A percentile compares a stretch with the other conserved stretches of the same genome.
These are phyloP conservation scores for Champsocephalus esox DNA, from an alignment of 2,797 vertebrate genomes.

Conservation along the genomic window DNA sequence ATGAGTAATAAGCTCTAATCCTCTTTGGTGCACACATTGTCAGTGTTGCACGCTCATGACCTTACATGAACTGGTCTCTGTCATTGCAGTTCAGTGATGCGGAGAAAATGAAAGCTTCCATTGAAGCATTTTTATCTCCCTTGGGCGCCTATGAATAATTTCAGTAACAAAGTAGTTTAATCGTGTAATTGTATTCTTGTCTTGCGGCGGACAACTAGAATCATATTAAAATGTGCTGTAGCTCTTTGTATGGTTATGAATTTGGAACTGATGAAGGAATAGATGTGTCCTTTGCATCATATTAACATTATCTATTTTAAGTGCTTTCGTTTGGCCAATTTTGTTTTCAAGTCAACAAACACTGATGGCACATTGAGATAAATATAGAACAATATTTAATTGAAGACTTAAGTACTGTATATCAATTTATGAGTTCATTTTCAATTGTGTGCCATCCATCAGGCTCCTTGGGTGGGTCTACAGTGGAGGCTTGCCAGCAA, in stretches of 20 bases:
- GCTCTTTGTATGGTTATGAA: constrained; percentile 51
- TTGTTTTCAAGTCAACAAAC: constrained; percentile 1
- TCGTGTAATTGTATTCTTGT: constrained; percentile 70
- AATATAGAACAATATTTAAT: not conserved
- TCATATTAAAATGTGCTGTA: constrained; percentile 62
- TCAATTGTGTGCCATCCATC: constrained; percentile 2
- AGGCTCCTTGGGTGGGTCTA: constrained; percentile 82
- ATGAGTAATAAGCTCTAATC: constrained; percentile 36
- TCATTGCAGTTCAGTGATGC: constrained; percentile 57
- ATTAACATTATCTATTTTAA: constrained; percentile 45
- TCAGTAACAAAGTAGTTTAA: constrained; percentile 68
- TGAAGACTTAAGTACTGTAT: not conserved
- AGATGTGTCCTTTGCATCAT: constrained; percentile 33
- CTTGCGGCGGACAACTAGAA: constrained; percentile 51
- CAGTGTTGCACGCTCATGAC: constrained; percentile 27
- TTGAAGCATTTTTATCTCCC: constrained; percentile 36
- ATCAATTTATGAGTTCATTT: not conserved
- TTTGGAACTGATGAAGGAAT: constrained; percentile 46
- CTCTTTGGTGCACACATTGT: constrained; percentile 32
- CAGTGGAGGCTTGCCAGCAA: constrained; percentile 82
- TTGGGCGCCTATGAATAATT: constrained; percentile 65
- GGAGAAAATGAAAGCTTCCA: constrained; percentile 46
- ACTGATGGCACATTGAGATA: not conserved
- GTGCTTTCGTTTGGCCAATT: constrained; percentile 21
- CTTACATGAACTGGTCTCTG: constrained; percentile 46